Conservation (phyloP, 2,888 invertebrate genomes). For the Tineola bisselliella region DNA sequence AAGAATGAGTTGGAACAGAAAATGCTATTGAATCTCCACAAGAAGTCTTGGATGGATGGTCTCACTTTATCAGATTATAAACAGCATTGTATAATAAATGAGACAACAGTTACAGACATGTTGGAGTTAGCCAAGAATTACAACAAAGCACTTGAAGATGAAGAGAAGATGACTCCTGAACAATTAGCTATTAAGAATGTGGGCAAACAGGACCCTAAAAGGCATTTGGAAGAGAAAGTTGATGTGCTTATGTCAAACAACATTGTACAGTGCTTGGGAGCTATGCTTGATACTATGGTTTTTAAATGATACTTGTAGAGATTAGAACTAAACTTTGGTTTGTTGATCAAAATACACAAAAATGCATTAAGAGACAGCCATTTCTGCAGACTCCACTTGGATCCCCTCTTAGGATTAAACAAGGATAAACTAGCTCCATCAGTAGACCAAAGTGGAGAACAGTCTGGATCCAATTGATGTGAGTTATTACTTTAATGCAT, state of each 20-base stretch:
- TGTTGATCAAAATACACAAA: neutral
- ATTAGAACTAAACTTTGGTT: neutral
- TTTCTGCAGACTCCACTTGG: neutral
- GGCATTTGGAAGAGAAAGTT: conserved; percentile 98
- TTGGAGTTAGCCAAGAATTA: conserved; percentile 97
- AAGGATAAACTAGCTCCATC: too few species aligned
- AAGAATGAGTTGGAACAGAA: conserved; percentile 99
- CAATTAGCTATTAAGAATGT: conserved; percentile 99
- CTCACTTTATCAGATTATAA: conserved; percentile 90
- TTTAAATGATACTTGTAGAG: conserved; percentile 49
- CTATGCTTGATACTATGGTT: conserved; percentile 85
- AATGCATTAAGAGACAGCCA: neutral
- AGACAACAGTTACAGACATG: conserved; percentile 95
- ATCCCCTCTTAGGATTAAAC: neutral
- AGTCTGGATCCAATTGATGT: neutral
- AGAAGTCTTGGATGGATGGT: conserved; percentile 99
- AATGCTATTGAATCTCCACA: conserved; percentile 98
- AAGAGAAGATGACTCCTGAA: conserved; percentile 99
- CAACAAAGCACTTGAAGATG: conserved; percentile 97
- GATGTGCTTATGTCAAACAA: conserved; percentile 96
- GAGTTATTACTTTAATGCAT: neutral
- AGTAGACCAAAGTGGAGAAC: too few species aligned
- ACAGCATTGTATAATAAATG: conserved; percentile 93
- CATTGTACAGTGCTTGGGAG: conserved; percentile 97
- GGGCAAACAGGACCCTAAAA: conserved; percentile 98